Evolutionary conservation across 2,113 vertebrate genomes (phyloP).

Genomic region (Oreochromis niloticus): DNA sequence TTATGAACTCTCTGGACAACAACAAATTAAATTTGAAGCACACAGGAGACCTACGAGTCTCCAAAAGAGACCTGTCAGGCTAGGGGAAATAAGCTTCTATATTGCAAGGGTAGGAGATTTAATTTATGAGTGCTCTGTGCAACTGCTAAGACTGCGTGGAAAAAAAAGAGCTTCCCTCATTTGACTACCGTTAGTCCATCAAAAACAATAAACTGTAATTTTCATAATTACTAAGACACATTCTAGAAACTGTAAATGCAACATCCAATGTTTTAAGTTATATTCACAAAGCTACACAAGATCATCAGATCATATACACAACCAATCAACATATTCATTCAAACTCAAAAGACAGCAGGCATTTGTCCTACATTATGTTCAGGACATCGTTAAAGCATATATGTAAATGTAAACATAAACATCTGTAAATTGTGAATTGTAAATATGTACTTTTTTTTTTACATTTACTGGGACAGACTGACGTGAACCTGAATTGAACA

Average conservation of each 20-base stretch:
- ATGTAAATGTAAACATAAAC: neutral
- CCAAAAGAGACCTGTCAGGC: neutral
- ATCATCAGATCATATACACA: neutral
- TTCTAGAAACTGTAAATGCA: neutral
- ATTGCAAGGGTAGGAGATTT: neutral
- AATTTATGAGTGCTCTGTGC: neutral
- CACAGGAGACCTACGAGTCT: neutral
- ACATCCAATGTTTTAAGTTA: neutral
- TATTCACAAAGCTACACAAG: neutral
- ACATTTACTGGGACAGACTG: neutral
- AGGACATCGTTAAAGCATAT: neutral
- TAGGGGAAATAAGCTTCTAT: neutral
- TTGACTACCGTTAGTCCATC: neutral
- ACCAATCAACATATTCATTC: neutral
- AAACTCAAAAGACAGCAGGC: neutral
- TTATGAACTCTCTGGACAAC: neutral
- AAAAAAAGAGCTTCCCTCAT: neutral
- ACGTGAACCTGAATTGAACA: accelerated
- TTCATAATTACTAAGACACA: neutral
- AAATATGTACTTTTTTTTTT: neutral
- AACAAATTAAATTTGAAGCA: neutral
- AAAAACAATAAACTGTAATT: neutral
- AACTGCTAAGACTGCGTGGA: neutral
- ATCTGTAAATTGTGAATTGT: neutral
- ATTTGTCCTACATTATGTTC: neutral